Evolutionary conservation across 2,113 vertebrate genomes (phyloP).

Genomic region (Forbesichthys agassizii): DNA sequence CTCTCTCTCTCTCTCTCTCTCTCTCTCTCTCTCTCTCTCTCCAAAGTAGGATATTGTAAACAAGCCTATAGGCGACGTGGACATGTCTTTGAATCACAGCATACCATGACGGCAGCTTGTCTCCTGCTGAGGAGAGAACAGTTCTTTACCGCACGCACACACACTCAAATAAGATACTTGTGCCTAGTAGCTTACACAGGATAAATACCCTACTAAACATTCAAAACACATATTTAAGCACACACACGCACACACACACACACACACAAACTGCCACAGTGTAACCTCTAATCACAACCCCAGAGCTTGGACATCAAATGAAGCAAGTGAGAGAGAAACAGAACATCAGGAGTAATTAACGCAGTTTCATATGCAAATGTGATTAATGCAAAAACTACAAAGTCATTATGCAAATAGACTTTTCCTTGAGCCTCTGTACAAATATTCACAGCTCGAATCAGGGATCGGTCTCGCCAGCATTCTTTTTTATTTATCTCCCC

Average conservation of each 20-base stretch:
- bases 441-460: conserved; percentile 98
- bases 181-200: not conserved
- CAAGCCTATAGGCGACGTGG: not conserved
- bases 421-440: conserved; percentile 99
- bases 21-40: not conserved
- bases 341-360: conserved; percentile 99
- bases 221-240: conserved; percentile 16
- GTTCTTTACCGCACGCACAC: conserved; percentile 39
- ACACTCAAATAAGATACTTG: not conserved
- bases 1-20: not conserved
- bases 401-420: conserved; percentile 99
- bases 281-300: conserved; percentile 82
- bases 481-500: conserved; percentile 76
- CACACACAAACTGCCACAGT: conserved; percentile 66
- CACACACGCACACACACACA: conserved; percentile 55
- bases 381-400: conserved; percentile 99
- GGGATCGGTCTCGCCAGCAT: conserved; percentile 83
- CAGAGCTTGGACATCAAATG: conserved; percentile 99
- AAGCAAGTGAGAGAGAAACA: conserved; percentile 90
- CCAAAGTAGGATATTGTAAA: not conserved
- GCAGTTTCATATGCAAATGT: conserved; percentile 99
- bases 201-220: conserved; percentile 4
- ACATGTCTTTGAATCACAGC: conserved; percentile 14
- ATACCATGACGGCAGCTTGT: conserved; percentile 20
- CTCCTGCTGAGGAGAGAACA: conserved; percentile 43